Evolutionary conservation across 2,888 invertebrate genomes (phyloP).

Genomic region (Tuta absoluta): DNA sequence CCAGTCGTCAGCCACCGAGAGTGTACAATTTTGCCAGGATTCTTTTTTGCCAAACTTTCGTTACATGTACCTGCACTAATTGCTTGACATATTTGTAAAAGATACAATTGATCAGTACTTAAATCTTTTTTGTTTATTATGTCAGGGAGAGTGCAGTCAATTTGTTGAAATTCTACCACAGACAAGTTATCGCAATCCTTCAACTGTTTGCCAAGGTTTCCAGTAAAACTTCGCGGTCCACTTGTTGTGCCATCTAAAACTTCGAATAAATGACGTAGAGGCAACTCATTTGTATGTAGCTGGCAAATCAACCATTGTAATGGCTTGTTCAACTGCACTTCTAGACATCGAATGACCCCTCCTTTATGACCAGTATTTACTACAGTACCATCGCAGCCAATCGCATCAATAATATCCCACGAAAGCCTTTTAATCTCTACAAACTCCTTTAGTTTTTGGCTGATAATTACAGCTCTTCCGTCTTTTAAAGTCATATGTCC

Average conservation of each 20-base stretch:
- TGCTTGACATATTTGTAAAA: constrained; percentile 29
- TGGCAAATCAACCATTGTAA: constrained; percentile 40
- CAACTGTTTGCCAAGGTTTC: constrained; percentile 36
- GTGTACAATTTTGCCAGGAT: constrained; percentile 37
- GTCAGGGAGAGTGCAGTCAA: too few relatives aligned
- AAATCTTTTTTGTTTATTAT: too few relatives aligned
- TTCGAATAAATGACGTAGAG: constrained; percentile 41
- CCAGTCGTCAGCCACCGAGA: constrained; percentile 37
- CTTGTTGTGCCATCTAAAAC: too few relatives aligned
- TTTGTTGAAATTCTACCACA: too few relatives aligned
- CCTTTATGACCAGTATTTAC: constrained; percentile 36
- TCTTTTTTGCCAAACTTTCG: constrained; percentile 28
- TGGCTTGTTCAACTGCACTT: constrained; percentile 34
- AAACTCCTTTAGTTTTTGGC: too few relatives aligned
- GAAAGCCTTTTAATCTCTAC: not conserved
- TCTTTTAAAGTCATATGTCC: not conserved
- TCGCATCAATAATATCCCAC: not conserved
- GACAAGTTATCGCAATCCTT: too few relatives aligned
- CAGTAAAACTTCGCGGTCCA: constrained; percentile 39
- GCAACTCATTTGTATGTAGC: constrained; percentile 41
- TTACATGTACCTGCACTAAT: constrained; percentile 28
- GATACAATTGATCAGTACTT: constrained; percentile 9
- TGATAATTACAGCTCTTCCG: not conserved
- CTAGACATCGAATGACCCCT: constrained; percentile 37
- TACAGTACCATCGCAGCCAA: constrained; percentile 33